Evolutionary conservation across 1,140 invertebrate genomes (phyloP).

Genomic region (Aphis craccivora): DNA sequence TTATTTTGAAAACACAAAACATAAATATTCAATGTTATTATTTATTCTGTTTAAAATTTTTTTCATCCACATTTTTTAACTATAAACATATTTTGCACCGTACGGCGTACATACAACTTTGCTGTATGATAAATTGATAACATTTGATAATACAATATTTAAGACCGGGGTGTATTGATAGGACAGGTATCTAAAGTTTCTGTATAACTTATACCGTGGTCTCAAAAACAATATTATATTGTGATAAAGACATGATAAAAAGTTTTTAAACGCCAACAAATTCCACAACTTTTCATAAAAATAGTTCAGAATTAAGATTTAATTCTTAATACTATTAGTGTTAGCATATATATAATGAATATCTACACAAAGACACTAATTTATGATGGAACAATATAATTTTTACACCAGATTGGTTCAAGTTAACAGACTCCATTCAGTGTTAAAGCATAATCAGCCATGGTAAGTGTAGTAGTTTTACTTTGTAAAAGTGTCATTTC

Average conservation of each 20-base stretch:
- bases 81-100: neutral
- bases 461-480: conserved; percentile 27
- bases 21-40: neutral
- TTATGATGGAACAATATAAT: neutral
- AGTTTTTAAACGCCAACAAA: conserved; percentile 34
- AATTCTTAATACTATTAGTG: neutral
- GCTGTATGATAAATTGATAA: neutral
- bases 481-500: neutral
- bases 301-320: neutral
- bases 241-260: conserved; percentile 28
- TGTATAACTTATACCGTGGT: neutral
- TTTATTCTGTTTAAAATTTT: neutral
- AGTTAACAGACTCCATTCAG: neutral
- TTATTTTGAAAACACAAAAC: neutral
- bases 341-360: neutral
- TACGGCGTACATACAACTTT: neutral
- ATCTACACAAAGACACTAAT: neutral
- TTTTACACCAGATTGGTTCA: neutral
- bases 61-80: neutral
- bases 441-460: neutral
- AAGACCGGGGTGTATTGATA: neutral
- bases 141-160: neutral
- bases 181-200: neutral
- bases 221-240: neutral
- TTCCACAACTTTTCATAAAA: neutral